phyloP scores from a whole-genome alignment of 2,113 vertebrate genomes.

The Otis tarda region DNA sequence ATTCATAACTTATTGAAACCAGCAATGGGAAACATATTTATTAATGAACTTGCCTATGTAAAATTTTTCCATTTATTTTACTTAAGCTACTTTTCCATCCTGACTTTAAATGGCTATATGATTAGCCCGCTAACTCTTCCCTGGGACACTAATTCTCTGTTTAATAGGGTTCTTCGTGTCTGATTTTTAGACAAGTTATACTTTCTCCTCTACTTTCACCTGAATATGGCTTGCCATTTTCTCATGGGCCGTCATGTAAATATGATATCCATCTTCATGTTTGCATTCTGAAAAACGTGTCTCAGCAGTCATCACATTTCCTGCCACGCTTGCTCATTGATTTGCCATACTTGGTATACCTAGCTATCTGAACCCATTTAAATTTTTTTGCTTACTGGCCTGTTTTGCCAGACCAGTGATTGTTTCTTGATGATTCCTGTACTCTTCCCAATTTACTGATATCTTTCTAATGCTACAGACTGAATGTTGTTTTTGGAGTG shows the following conservation, averaged over 20 bases:
- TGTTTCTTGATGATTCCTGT: neutral
- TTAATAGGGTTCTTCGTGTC: neutral
- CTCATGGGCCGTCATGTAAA: neutral
- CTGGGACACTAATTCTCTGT: neutral
- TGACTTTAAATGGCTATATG: neutral
- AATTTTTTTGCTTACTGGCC: neutral
- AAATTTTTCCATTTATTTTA: neutral
- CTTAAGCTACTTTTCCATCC: neutral
- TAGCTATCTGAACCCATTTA: neutral
- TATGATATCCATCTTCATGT: neutral
- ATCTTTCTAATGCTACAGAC: neutral
- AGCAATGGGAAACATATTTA: neutral
- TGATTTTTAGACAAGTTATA: neutral
- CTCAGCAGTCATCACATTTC: neutral
- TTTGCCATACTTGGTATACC: neutral
- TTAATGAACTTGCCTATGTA: neutral
- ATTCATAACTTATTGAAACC: neutral
- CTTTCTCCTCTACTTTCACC: neutral
- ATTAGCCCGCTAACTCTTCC: neutral
- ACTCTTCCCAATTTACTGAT: neutral
- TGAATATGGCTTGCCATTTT: neutral
- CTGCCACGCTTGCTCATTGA: neutral
- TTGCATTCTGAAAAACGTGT: neutral
- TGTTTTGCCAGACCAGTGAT: neutral
- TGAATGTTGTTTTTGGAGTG: neutral